phyloP scores from a whole-genome alignment of 2,797 vertebrate species.

The Arrhamphus sclerolepis region DNA sequence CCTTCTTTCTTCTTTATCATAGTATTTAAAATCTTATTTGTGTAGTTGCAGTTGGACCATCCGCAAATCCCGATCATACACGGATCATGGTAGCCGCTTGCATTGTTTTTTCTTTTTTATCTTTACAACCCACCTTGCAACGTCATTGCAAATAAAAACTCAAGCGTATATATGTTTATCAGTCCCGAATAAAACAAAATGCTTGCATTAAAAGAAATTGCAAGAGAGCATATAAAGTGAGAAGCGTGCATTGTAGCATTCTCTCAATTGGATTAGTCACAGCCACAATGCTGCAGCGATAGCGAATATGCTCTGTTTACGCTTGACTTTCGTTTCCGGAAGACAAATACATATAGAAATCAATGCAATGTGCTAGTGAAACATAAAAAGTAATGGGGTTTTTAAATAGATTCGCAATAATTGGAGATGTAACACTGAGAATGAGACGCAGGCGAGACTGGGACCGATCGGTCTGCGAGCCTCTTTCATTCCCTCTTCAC shows the following conservation, averaged over 20 bases:
- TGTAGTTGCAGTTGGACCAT: conserved; percentile 30
- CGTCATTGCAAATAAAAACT: conserved; percentile 38
- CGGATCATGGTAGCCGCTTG: conserved; percentile 22
- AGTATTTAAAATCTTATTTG: not conserved
- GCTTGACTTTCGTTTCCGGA: conserved; percentile 29
- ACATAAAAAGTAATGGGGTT: conserved; percentile 18
- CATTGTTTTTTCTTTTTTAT: conserved; percentile 25
- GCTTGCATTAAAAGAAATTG: conserved; percentile 8
- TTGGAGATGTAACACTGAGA: conserved; percentile 2
- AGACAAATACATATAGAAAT: conserved; percentile 19
- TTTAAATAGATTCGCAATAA: conserved; percentile 1
- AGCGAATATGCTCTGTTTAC: conserved; percentile 40
- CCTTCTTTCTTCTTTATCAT: no score
- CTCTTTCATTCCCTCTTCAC: conserved; percentile 36
- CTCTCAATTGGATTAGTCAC: conserved; percentile 71
- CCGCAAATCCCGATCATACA: conserved; percentile 18
- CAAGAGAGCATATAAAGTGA: conserved; percentile 36
- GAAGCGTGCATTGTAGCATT: conserved; percentile 43
- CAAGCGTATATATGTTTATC: conserved; percentile 12
- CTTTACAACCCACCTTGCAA: conserved; percentile 37
- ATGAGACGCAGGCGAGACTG: conserved; percentile 48
- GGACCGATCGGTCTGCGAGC: conserved; percentile 54
- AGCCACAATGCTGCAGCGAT: conserved; percentile 71
- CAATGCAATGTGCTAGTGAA: not conserved
- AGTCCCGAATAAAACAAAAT: not conserved